Evolutionary conservation across 1,140 invertebrate genomes (phyloP), one percentile per base, ranked within the genome.

Genomic region (Coelopa frigida): DNA sequence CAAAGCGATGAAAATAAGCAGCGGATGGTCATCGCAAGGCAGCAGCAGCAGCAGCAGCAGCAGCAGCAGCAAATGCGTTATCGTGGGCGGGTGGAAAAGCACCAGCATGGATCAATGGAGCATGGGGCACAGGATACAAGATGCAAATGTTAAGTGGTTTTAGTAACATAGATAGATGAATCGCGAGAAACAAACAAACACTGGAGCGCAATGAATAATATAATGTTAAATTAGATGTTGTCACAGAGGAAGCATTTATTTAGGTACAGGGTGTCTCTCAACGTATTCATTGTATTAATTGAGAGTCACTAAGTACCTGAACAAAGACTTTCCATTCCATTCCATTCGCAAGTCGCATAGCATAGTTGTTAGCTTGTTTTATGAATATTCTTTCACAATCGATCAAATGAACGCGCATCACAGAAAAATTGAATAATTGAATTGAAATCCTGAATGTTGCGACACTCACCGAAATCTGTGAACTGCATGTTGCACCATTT

Each of bases 281-380:
- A 72, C 61, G 50, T 70, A 56, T 61, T 46, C 47, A 54, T 21
- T 33, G 20, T 46, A 43, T 48, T 57, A 66, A 74, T 82, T 85
- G 82, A 84, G 82, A 85, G 82, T 84, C 82, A 85, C 82, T 82
- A 77, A 84, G 83, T 85, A 84, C 83, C 82, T 85, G 83, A 78
- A 68, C 68, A 70, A 69, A 74, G 24, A 36, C 17, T 37, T 26
- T 43, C 46, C 31, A 15, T 36, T 44, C 22, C 24, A 33, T 23
- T 12, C 10, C 3, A 0, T 17, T 26, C 31, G 15, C 20, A 36
- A 27, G 49, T 40, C n/a, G 11, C 18, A 41, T 4, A 5, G 18
- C 29, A 44, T 35, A 35, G 10, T 26, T 35, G 14, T 23, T 44
- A 15, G n/a, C 24, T 44, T 35, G n/a, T 44, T 5, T 24, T 44